Base-by-base conservation (phyloP, 2,113 vertebrate species). In the Alligator mississippiensis region DNA sequence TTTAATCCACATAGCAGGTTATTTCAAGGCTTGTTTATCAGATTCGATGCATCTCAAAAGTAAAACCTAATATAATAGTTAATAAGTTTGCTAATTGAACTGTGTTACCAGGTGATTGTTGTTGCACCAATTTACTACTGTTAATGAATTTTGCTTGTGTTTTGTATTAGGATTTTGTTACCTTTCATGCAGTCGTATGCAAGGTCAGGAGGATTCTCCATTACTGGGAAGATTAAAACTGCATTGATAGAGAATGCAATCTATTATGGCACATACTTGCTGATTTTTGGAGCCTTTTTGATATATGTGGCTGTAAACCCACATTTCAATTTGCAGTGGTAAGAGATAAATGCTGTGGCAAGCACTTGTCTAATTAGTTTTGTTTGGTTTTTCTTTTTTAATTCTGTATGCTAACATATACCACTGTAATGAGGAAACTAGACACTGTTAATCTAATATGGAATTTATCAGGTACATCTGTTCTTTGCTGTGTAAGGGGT, bases 111-210 rank as follows among this genome's bases (percentile, higher is more conserved):
- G 25, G 70, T 16, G 21, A 47, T 47, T 47, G 47, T 47, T 47
- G 47, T 47, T 47, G 47, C 8, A 47, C 47, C 47, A 47, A 47
- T 47, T 47, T 7, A 47, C 7, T 9, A 47, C 8, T 1, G 91
- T 78, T 84, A 11, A 1, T 58, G 93, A 94, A 88, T 6, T 89
- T 97, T 87, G 24, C 30, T 55, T 96, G 89, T 87, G 5, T 82
- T 92, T 61, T 64, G 75, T 95, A 88, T 10, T 96, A 99, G 99
- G 99, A 98, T 99, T 92, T 96, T 99, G 30, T 96, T 99, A 90
- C 99, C 99, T 76, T 99, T 99, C 93, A 99, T 99, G 99, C 99
- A 99, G 89, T 99, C 99, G 1, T 99, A 99, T 80, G 98, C 99
- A 72, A 98, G 98, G 63, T 99, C 99, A 8, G 99, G 99, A 91